phyloP scores from a whole-genome alignment of 2,888 invertebrate genomes.

The Melanostoma mellinum region DNA sequence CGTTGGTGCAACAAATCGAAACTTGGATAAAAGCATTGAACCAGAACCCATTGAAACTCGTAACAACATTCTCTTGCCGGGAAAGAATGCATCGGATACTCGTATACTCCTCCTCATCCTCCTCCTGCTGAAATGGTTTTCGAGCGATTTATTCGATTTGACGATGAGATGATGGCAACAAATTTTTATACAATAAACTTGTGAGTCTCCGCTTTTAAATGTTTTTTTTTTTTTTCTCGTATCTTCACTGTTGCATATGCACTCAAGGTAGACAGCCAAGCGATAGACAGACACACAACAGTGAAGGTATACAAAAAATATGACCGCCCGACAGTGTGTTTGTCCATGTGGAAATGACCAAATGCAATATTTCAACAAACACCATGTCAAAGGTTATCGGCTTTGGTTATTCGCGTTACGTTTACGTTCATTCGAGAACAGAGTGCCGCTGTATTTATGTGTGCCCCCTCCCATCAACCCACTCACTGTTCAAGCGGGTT shows the following conservation, averaged over 20 bases:
- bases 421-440: slow-evolving; percentile 14
- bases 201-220: slow-evolving; percentile 30
- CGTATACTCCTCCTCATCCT: neutral
- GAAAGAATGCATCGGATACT: neutral
- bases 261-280: neutral
- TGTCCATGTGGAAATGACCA: slow-evolving; percentile 67
- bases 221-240: slow-evolving; percentile 21
- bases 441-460: neutral
- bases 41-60: slow-evolving; percentile 18
- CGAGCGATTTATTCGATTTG: slow-evolving; percentile 60
- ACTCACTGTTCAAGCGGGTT: slow-evolving; percentile 25
- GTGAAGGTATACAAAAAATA: slow-evolving; percentile 4
- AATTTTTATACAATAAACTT: slow-evolving; percentile 49
- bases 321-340: slow-evolving; percentile 22
- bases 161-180: slow-evolving; percentile 44
- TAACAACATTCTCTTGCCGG: slow-evolving; percentile 7
- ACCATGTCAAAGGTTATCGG: slow-evolving; percentile 69
- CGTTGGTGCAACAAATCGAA: slow-evolving; percentile 42
- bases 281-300: neutral
- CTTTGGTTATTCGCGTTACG: slow-evolving; percentile 51
- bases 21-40: slow-evolving; percentile 36
- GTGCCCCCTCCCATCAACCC: neutral
- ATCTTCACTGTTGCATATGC: slow-evolving; percentile 38
- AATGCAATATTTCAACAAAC: slow-evolving; percentile 71
- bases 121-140: slow-evolving; percentile 45